Evolutionary conservation across 2,113 vertebrate species (phyloP), one percentile per base, ranked within the genome.

Genomic region (Grus americana): DNA sequence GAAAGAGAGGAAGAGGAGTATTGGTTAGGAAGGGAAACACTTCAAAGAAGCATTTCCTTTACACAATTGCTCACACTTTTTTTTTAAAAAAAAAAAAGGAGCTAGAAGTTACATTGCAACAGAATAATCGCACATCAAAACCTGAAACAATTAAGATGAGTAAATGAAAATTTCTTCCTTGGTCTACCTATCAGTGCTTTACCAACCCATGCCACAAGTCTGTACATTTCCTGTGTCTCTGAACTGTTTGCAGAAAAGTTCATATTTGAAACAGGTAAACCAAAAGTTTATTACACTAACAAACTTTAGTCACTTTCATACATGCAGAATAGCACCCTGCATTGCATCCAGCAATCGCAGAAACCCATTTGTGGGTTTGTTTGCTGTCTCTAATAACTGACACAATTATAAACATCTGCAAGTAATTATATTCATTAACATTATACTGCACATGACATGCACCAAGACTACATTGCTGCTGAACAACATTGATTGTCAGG

Each of bases 1-100:
- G 83, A 86, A 38, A 71, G 42, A 62, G 16, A 73, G 36, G 23
- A 63, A 76, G 7, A 82, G 5, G 3, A 55, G 6, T 16, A 83
- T 26, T 15, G 30, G 20, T 22, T 76, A n/a, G 42, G 38, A 82
- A 30, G 4, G 15, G 17, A 91, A 88, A 79, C 32, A 23, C 36
- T 83, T 86, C 10, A 36, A 47, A 58, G 27, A 38, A 80, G 4
- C 15, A 19, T 62, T 81, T 86, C 4, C 38, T 49, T 13, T 59
- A 49, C 16, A 32, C 0, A 0, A 30, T 4, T 38, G 10, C 14
- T 85, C n/a, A 29, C 5, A 6, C 2, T 20, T 36, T 55, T 38
- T 36, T 36, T 36, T 36, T 36, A 38, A 38, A 38, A 38, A 38
- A 38, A 11, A 15, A 36, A 73, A 76, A 67, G 42, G 24, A 20